Conservation (phyloP, 2,888 invertebrate species). For the Laspeyria flexula region DNA sequence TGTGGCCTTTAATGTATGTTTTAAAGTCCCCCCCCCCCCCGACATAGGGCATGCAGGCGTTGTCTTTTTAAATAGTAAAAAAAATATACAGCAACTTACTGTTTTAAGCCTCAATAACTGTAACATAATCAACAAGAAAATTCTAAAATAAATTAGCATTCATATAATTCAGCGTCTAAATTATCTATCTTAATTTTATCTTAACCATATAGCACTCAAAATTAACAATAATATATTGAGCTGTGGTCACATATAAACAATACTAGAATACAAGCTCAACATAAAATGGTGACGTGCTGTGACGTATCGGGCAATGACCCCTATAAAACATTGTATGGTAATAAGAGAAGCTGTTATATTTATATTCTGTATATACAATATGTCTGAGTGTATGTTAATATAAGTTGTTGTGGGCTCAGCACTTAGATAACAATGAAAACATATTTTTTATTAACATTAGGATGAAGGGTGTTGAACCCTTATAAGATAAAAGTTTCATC, state of each 20-base stretch:
- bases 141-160: background rate
- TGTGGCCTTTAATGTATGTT: too few species aligned
- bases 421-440: background rate
- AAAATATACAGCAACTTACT: too few species aligned
- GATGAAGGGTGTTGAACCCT: background rate
- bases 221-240: background rate
- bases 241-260: background rate
- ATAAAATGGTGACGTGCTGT: slow-evolving; percentile 1
- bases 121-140: background rate
- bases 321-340: slow-evolving; percentile 39
- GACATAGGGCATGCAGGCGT: too few species aligned
- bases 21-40: too few species aligned
- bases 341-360: slow-evolving; percentile 24
- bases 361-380: slow-evolving; percentile 12
- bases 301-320: slow-evolving; percentile 24
- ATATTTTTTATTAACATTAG: background rate
- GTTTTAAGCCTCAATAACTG: too few species aligned
- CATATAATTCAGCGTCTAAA: too few species aligned
- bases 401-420: background rate
- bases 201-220: background rate
- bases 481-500: background rate
- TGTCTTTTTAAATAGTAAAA: too few species aligned
- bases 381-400: slow-evolving; percentile 15
- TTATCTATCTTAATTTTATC: background rate
- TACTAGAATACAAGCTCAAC: background rate